Evolutionary conservation across 1,140 invertebrate genomes (phyloP).

Genomic region (Zeugodacus cucurbitae): DNA sequence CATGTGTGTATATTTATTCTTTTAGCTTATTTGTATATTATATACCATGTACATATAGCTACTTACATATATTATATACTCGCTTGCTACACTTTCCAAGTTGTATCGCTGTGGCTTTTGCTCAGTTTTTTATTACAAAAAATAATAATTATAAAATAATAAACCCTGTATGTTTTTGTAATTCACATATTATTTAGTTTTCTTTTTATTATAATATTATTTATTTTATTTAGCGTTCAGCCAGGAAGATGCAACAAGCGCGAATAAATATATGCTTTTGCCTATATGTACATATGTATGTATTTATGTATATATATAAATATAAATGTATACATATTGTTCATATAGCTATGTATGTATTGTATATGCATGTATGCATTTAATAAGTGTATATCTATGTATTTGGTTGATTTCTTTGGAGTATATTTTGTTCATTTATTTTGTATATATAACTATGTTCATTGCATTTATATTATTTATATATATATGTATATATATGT

Average conservation of each 20-base stretch:
- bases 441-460: slow-evolving; percentile 2
- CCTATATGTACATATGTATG: background rate
- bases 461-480: too few species aligned
- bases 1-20: background rate
- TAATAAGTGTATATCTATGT: slow-evolving; percentile 41
- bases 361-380: slow-evolving; percentile 13
- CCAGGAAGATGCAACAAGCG: too few species aligned
- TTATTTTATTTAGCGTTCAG: too few species aligned
- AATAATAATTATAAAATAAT: too few species aligned
- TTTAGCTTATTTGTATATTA: background rate
- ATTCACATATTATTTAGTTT: too few species aligned
- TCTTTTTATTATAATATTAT: background rate
- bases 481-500: slow-evolving; percentile 34
- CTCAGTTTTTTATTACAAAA: too few species aligned
- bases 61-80: too few species aligned
- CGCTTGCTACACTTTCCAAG: too few species aligned
- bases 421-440: slow-evolving; percentile 44
- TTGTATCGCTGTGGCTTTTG: too few species aligned
- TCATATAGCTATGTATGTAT: background rate
- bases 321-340: slow-evolving; percentile 5
- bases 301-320: background rate
- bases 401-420: slow-evolving; percentile 48
- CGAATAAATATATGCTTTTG: background rate
- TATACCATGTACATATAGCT: too few species aligned
- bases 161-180: too few species aligned